Conservation (phyloP, 2,888 invertebrate species). For the Ennomos erosarius region DNA sequence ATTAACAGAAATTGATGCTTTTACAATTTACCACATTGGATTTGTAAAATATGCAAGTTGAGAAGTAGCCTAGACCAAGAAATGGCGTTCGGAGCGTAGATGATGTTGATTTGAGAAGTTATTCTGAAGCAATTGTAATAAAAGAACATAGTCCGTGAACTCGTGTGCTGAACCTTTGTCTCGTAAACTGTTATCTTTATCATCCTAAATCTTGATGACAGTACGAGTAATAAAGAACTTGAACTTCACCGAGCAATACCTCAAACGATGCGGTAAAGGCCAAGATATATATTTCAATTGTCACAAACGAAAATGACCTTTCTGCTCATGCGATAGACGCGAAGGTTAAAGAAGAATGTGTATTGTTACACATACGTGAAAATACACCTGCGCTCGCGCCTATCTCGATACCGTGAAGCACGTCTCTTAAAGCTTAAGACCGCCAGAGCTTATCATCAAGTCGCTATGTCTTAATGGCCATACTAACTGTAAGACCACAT, state of each 20-base stretch:
- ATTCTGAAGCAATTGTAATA: conserved; percentile 51
- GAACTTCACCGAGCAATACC: conserved; percentile 50
- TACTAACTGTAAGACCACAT: conserved; percentile 71
- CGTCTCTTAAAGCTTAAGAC: conserved; percentile 64
- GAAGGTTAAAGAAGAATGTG: conserved; percentile 33
- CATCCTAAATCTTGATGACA: conserved; percentile 72
- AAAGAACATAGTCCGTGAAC: conserved; percentile 56
- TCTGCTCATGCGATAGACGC: conserved; percentile 41
- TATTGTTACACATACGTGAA: conserved; percentile 62
- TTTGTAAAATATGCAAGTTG: no score
- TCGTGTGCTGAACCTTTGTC: conserved; percentile 62
- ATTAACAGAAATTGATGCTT: no score
- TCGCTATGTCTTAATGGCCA: conserved; percentile 72
- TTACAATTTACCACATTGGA: no score
- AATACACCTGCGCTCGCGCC: conserved; percentile 67
- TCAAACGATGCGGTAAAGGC: conserved; percentile 45
- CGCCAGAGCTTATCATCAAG: conserved; percentile 66
- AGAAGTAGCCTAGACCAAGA: no score
- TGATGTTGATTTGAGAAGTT: no score
- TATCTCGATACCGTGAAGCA: conserved; percentile 79
- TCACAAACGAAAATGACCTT: conserved; percentile 42
- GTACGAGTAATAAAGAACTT: conserved; percentile 70
- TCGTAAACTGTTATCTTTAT: conserved; percentile 55
- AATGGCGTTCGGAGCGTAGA: no score
- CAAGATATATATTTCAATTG: conserved; percentile 15